Evolutionary conservation across 2,888 invertebrate species (phyloP), one percentile per base, ranked within the genome.

Genomic region (Notocelia uddmanniana): DNA sequence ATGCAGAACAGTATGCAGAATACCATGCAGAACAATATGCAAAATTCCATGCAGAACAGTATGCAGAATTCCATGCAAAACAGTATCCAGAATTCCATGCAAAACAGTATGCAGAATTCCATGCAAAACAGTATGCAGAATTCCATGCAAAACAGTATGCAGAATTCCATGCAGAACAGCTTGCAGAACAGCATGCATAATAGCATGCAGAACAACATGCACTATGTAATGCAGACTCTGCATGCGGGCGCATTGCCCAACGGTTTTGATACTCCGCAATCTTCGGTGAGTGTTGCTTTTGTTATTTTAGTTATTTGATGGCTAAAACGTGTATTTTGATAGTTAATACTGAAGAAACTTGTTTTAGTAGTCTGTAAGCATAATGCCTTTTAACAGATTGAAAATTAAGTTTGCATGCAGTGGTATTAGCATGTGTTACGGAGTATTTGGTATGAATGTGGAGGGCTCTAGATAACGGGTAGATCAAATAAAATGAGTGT

Each of bases 191-290:
- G 31, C 31, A 50, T 50, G 50, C 50, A 52, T 3, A 52, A 19
- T 19, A 52, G 54, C 41, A 48, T 75, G 55, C 37, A 67, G n/a
- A 59, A 74, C 6, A 78, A 76, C 73, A 73, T 77, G 76, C 58
- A 64, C 37, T 91, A 84, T 78, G 81, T 91, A 85, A 76, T 92
- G 76, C 90, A 90, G 83, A 85, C 85, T 73, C 89, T 88, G 63
- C 79, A 78, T 74, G 87, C 83, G 71, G 79, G 79, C 41, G 85
- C 82, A 19, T 84, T 92, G 50, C 86, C 87, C 63, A 93, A 93
- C 73, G 93, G 92, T 69, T 93, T 87, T 77, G 93, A 93, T 76
- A 73, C 86, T 68, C 78, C 85, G 78, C 92, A 91, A 68, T 76
- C 86, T 74, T 83, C 85, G 75, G 92, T 93, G 63, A 91, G 90